These are phyloP conservation scores for Hirundo rustica DNA, from an alignment of 2,797 vertebrate species.

Conservation along the genomic window DNA sequence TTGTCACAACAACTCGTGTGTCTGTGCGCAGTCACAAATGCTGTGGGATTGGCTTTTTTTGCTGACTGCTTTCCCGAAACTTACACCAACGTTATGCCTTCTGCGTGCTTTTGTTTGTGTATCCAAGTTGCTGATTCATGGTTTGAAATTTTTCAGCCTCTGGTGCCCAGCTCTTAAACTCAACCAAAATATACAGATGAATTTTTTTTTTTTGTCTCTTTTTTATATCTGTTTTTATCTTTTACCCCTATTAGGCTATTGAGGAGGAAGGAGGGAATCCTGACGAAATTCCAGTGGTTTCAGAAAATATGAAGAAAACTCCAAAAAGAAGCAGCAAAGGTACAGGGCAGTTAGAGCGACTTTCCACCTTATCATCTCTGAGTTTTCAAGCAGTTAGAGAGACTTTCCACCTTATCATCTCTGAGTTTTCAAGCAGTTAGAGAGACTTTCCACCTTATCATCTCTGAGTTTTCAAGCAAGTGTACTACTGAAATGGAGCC, in stretches of 20 bases:
- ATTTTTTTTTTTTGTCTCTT: neutral
- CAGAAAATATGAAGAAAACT: conserved; percentile 82
- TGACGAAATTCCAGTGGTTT: conserved; percentile 82
- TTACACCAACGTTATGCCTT: neutral
- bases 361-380: accelerated
- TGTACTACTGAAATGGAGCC: accelerated
- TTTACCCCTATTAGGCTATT: conserved; percentile 80
- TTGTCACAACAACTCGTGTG: accelerated
- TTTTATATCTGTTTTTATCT: neutral
- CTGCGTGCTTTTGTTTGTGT: accelerated
- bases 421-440: too few species aligned
- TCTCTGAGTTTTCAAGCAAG: neutral
- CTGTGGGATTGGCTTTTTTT: neutral
- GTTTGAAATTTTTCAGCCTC: neutral
- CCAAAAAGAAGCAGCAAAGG: conserved; percentile 87
- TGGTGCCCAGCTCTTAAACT: neutral
- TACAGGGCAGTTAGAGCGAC: conserved; percentile 45
- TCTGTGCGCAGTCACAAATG: neutral
- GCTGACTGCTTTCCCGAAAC: neutral
- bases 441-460: accelerated
- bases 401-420: accelerated
- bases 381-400: neutral
- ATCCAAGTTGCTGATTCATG: neutral
- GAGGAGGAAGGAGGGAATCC: conserved; percentile 94
- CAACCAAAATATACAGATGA: neutral